Conservation (phyloP, 2,113 vertebrate genomes). For the Megaceryle torquata region DNA sequence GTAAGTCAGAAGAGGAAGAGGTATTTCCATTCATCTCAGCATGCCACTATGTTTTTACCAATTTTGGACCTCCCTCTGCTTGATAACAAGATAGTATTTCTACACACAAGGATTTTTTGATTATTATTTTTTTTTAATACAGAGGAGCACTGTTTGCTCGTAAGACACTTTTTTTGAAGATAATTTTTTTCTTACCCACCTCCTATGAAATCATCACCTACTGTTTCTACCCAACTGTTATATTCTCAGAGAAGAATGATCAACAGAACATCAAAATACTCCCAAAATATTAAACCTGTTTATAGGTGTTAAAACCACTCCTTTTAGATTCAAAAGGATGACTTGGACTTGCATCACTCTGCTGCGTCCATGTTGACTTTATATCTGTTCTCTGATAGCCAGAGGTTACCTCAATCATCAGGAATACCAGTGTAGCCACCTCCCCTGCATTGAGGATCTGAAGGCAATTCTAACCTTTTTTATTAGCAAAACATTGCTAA, state of each 20-base stretch:
- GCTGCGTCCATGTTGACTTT: neutral
- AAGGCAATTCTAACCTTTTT: neutral
- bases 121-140: neutral
- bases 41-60: neutral
- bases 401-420: too few relatives aligned
- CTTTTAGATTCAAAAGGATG: neutral
- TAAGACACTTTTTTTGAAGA: neutral
- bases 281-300: neutral
- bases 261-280: neutral
- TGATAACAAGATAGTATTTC: neutral
- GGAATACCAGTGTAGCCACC: neutral
- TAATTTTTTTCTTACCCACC: neutral
- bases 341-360: neutral
- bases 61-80: neutral
- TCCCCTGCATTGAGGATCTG: neutral
- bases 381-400: neutral
- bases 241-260: neutral
- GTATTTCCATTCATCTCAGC: neutral
- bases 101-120: neutral
- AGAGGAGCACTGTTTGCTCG: neutral
- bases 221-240: neutral
- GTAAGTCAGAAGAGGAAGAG: neutral
- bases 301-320: neutral
- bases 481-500: neutral
- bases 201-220: neutral